Percentiles rank a stretch among this genome's conserved stretches.
phyloP scores from a whole-genome alignment of 1,140 invertebrate genomes.

The Magallana angulata region DNA sequence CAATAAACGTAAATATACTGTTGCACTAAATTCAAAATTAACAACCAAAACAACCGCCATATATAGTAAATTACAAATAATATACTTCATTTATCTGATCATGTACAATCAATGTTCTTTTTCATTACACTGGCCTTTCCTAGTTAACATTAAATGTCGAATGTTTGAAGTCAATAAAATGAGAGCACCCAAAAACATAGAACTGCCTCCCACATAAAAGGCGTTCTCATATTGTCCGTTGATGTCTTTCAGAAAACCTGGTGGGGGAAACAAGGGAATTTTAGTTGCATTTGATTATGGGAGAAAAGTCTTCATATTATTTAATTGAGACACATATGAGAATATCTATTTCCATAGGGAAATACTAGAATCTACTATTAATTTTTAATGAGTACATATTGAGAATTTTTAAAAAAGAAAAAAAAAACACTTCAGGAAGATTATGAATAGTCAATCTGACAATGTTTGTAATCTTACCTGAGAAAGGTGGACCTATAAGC shows the following conservation, averaged over 20 bases:
- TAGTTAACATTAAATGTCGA: background rate
- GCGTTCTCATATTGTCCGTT: slow-evolving; percentile 63
- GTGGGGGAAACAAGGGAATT: slow-evolving; percentile 31
- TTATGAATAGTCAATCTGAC: background rate
- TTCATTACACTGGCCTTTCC: background rate
- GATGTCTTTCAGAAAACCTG: slow-evolving; percentile 67
- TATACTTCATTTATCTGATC: no score
- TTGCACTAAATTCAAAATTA: no score
- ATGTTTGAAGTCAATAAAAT: slow-evolving; percentile 62
- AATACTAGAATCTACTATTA: no score
- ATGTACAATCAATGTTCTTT: no score
- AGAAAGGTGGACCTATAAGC: slow-evolving; percentile 90
- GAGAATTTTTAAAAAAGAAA: no score
- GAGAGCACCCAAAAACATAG: slow-evolving; percentile 57
- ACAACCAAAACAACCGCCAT: no score
- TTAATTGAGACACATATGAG: no score
- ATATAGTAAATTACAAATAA: no score
- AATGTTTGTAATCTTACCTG: slow-evolving; percentile 82
- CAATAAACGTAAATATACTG: no score
- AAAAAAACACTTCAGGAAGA: background rate
- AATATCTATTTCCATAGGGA: no score
- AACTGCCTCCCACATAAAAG: slow-evolving; percentile 66
- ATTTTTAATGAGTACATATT: no score
- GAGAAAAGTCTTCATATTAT: no score
- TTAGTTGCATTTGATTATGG: background rate